Base-by-base conservation (phyloP, 2,888 invertebrate species). In the Troides aeacus region DNA sequence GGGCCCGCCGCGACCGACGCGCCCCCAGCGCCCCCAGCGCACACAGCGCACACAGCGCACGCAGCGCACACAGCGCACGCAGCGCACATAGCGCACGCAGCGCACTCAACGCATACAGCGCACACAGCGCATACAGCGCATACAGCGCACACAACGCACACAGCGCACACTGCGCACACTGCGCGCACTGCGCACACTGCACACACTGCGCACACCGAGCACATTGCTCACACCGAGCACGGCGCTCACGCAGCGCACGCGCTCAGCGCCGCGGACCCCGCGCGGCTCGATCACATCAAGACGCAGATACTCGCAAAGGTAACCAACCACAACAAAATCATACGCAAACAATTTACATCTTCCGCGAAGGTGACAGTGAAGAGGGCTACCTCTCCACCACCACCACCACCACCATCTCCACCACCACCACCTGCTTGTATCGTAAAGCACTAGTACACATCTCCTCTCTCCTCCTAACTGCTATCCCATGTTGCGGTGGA, bases 261-360 rank as follows among this genome's bases (percentile, higher is more conserved):
- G 39, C 39, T 39, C 8, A 57, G 57, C 21, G 62, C 30, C 66
- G 66, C 62, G 66, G 72, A 81, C 82, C 79, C 84, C 80, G 77
- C 76, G 66, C 75, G 78, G 63, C 74, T 79, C 60, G 76, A 78
- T 23, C 79, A 80, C 79, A 80, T 80, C 73, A 80, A 80, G 74
- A 74, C 69, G 53, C 70, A 70, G 46, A 70, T 70, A 66, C 75
- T 79, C 56, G 74, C 79, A 74, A 79, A 79, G 77, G 79, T 69
- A 46, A 36, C 8, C 39, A 46, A 36, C 8, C 23, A 30, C 30
- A 30, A 30, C 30, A 30, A 30, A 30, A 30, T 30, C 3, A 30
- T 30, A 30, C 30, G 3, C 30, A 30, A 30, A 30, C 30, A 30
- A 30, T 30, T 30, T 0, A 30, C 30, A 2, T 4, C 30, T 30